Conservation (phyloP, 2,797 vertebrate genomes). For the Pantherophis vulpinus region DNA sequence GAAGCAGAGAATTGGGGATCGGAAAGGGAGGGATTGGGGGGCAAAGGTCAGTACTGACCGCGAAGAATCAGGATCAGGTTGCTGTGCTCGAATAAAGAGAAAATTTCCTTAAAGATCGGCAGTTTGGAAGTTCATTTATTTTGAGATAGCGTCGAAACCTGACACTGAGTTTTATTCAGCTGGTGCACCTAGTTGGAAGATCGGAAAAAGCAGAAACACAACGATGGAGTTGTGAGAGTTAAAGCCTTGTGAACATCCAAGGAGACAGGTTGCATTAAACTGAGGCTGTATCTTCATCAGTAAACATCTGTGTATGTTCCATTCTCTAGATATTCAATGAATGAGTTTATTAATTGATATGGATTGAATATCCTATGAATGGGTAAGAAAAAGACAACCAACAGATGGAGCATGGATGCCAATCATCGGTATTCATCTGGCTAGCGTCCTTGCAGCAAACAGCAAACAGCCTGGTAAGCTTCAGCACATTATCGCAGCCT, state of each 20-base stretch:
- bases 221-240: neutral
- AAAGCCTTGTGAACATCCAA: neutral
- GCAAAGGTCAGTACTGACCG: too few relatives aligned
- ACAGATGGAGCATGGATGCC: neutral
- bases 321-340: neutral
- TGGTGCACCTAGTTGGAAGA: fast-evolving
- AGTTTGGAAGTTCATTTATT: too few relatives aligned
- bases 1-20: too few relatives aligned
- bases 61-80: too few relatives aligned
- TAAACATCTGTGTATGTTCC: neutral
- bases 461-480: too few relatives aligned
- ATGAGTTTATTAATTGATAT: neutral
- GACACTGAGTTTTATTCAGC: neutral
- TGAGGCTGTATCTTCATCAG: neutral
- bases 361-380: neutral
- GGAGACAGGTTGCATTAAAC: neutral
- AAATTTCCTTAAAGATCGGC: too few relatives aligned
- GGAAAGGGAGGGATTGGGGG: too few relatives aligned
- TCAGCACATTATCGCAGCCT: too few relatives aligned
- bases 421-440: neutral
- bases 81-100: too few relatives aligned
- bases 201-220: neutral
- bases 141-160: too few relatives aligned
- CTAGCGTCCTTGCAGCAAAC: too few relatives aligned
- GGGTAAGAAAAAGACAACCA: neutral